These are phyloP conservation scores for Perizoma flavofasciatum DNA, from an alignment of 2,888 invertebrate species.

Conservation along the genomic window DNA sequence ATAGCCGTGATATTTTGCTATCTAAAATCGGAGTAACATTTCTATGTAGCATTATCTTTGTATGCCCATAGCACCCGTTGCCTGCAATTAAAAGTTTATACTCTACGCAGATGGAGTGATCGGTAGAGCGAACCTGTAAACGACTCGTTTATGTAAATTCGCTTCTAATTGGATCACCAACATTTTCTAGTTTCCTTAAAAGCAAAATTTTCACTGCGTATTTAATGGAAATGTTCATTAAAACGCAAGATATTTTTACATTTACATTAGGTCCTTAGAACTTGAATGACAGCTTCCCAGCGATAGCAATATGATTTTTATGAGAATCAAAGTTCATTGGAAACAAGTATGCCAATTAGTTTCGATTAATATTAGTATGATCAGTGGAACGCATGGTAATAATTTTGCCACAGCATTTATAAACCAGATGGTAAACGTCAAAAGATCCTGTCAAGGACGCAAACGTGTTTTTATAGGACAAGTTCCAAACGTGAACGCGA, in stretches of 20 bases:
- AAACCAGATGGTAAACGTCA: no score
- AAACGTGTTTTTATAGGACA: conserved; percentile 5
- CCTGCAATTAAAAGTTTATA: conserved; percentile 65
- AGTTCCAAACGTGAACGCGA: conserved; percentile 7
- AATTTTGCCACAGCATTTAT: no score
- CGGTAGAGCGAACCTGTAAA: conserved; percentile 58
- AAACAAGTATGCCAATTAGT: no score
- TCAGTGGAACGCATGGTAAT: no score
- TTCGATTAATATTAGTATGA: no score
- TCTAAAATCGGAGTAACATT: background rate
- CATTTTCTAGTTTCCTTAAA: conserved; percentile 35
- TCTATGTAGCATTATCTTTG: conserved; percentile 6
- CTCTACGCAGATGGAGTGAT: conserved; percentile 48
- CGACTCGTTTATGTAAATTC: conserved; percentile 55
- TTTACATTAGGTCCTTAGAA: conserved; percentile 3
- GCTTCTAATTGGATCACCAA: conserved; percentile 54
- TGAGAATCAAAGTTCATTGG: no score
- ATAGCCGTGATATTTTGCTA: no score
- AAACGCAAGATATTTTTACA: conserved; percentile 13
- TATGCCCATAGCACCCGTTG: conserved; percentile 14
- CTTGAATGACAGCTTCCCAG: no score
- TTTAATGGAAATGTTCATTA: conserved; percentile 31
- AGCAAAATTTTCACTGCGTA: conserved; percentile 38
- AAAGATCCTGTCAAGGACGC: no score
- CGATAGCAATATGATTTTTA: no score